phyloP scores from a whole-genome alignment of 2,888 invertebrate genomes.

The Synanthedon vespiformis region DNA sequence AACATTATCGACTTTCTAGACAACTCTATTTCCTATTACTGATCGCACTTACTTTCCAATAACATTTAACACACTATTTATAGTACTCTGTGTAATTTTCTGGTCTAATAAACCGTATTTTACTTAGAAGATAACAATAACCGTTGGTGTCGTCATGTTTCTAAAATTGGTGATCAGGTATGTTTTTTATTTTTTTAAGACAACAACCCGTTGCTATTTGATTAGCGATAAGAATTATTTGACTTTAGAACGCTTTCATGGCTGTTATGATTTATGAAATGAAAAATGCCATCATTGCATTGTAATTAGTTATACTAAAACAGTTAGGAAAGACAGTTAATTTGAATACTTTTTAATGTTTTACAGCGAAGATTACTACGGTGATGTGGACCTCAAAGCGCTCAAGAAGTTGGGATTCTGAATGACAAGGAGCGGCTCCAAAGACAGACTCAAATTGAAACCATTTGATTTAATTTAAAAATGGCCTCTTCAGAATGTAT shows the following conservation, averaged over 20 bases:
- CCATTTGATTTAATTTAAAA: constrained; percentile 43
- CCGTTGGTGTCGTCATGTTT: constrained; percentile 10
- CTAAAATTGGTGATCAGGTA: constrained; percentile 10
- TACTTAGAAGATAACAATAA: constrained; percentile 14
- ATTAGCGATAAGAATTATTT: neutral
- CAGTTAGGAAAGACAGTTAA: neutral
- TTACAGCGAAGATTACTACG: constrained; percentile 91
- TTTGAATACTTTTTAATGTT: constrained; percentile 2
- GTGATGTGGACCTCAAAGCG: constrained; percentile 89
- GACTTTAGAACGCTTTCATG: constrained; percentile 1
- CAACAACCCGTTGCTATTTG: neutral
- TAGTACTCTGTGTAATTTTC: constrained; percentile 31
- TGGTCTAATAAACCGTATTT: constrained; percentile 7
- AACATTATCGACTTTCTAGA: constrained; percentile 38
- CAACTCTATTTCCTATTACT: constrained; percentile 32
- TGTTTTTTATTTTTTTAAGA: constrained; percentile 8
- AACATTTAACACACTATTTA: constrained; percentile 37
- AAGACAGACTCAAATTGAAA: constrained; percentile 60
- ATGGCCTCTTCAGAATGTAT: constrained; percentile 10
- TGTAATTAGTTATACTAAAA: no score
- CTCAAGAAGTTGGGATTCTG: constrained; percentile 85
- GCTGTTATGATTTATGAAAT: neutral
- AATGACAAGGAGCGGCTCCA: constrained; percentile 64
- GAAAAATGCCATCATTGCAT: neutral
- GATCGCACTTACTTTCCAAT: constrained; percentile 46